Evolutionary conservation across 2,113 vertebrate species (phyloP).

Genomic region (Nibea albiflora): DNA sequence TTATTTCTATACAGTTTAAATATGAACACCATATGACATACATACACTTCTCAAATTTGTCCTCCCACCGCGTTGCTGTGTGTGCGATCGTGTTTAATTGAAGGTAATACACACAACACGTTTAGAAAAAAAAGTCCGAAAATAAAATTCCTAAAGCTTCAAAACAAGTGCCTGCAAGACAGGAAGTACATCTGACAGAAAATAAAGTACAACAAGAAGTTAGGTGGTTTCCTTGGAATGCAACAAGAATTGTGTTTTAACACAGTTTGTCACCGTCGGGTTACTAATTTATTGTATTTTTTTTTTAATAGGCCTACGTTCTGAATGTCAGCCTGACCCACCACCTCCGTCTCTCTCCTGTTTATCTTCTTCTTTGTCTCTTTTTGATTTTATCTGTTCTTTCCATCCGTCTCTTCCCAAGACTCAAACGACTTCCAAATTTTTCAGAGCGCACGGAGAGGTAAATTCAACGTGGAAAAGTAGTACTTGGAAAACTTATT

Average conservation of each 20-base stretch:
- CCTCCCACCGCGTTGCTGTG: constrained; percentile 30
- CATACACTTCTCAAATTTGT: constrained; percentile 62
- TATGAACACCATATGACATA: constrained; percentile 78
- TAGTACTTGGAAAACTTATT: neutral
- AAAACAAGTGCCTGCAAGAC: constrained; percentile 63
- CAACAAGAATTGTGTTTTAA: constrained; percentile 59
- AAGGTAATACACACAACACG: constrained; percentile 60
- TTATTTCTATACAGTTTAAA: constrained; percentile 81
- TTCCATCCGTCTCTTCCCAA: neutral
- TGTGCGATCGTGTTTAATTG: constrained; percentile 14
- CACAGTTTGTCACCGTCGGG: constrained; percentile 27
- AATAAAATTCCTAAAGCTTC: constrained; percentile 50
- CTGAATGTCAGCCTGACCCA: neutral
- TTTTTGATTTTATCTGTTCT: neutral
- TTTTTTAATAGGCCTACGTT: constrained; percentile 15
- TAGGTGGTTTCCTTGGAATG: constrained; percentile 76
- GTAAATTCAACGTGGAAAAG: neutral
- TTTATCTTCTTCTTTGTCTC: neutral
- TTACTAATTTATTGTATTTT: constrained; percentile 25
- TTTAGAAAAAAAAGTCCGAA: constrained; percentile 43
- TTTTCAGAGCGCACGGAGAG: constrained; percentile 14
- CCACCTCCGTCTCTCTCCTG: neutral
- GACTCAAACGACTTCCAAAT: neutral
- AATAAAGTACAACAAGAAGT: constrained; percentile 39
- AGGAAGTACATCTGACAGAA: constrained; percentile 56